These are phyloP conservation scores for Oreochromis grahami DNA, from an alignment of 2,797 vertebrate genomes.

Conservation along the genomic window DNA sequence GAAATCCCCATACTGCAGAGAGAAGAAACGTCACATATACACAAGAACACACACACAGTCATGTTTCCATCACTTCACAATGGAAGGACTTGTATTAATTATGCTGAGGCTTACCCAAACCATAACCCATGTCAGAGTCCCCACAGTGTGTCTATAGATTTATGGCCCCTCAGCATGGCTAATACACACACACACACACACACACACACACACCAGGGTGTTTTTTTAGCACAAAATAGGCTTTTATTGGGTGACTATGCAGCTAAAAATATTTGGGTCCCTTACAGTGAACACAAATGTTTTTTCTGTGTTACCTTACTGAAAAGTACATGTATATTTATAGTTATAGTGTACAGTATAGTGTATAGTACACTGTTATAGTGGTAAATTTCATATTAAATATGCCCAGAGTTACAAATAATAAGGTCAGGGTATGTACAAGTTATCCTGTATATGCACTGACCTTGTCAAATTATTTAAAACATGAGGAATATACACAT, in stretches of 20 bases:
- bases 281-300: not conserved
- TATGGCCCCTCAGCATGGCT: not conserved
- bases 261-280: not conserved
- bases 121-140: not conserved
- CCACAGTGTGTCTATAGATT: not conserved
- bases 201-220: not conserved
- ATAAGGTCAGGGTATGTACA: not conserved
- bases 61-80: not conserved
- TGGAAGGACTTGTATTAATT: not conserved
- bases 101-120: not conserved
- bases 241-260: not conserved
- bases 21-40: not conserved
- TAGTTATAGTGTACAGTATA: too few relatives aligned
- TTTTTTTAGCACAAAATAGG: not conserved
- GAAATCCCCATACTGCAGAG: slow-evolving; percentile 71
- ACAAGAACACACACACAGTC: not conserved
- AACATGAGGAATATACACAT: not conserved
- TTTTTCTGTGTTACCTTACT: not conserved
- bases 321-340: not conserved
- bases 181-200: not conserved
- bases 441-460: not conserved
- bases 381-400: not conserved
- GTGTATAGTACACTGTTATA: not conserved
- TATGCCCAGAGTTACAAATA: not conserved
- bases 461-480: not conserved